These are phyloP conservation scores for Meloidogyne hapla DNA, from an alignment of 1,140 invertebrate species.

Conservation along the genomic window DNA sequence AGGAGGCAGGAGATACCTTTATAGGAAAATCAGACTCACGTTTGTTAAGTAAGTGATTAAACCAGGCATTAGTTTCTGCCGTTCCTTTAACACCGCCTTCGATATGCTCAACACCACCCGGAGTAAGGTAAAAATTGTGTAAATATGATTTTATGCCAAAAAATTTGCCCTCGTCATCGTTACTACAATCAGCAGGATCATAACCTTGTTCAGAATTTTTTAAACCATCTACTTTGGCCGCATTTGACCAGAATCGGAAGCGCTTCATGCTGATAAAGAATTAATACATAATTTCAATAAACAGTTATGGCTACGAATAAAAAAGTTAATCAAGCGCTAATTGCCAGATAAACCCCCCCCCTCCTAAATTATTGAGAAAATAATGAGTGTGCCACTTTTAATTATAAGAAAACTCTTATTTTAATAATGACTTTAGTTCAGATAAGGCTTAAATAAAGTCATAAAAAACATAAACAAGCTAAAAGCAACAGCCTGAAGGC, in stretches of 20 bases:
- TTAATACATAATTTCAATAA: not conserved
- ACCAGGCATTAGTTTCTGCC: not conserved
- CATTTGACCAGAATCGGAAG: not conserved
- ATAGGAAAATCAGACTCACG: not conserved
- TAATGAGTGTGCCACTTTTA: no score
- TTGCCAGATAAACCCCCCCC: no score
- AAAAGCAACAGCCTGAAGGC: no score
- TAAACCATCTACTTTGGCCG: not conserved
- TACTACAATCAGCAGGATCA: not conserved
- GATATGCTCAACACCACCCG: conserved; percentile 55
- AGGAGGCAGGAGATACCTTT: conserved; percentile 58
- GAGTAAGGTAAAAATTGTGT: conserved; percentile 56
- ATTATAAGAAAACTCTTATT: no score
- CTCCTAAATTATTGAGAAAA: no score
- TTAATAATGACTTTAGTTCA: no score
- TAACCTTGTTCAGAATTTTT: not conserved
- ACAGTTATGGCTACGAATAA: not conserved
- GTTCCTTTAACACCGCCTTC: conserved; percentile 37
- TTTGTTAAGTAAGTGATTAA: not conserved
- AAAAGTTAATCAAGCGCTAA: no score
- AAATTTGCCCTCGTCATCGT: conserved; percentile 20
- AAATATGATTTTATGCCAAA: conserved; percentile 59
- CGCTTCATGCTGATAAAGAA: not conserved
- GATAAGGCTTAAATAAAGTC: no score
- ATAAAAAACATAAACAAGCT: no score